Percentiles rank a stretch among this genome's conserved stretches.
These are phyloP conservation scores for Aphaenogaster ashmeadi DNA, from an alignment of 1,140 invertebrate species.

Conservation along the genomic window DNA sequence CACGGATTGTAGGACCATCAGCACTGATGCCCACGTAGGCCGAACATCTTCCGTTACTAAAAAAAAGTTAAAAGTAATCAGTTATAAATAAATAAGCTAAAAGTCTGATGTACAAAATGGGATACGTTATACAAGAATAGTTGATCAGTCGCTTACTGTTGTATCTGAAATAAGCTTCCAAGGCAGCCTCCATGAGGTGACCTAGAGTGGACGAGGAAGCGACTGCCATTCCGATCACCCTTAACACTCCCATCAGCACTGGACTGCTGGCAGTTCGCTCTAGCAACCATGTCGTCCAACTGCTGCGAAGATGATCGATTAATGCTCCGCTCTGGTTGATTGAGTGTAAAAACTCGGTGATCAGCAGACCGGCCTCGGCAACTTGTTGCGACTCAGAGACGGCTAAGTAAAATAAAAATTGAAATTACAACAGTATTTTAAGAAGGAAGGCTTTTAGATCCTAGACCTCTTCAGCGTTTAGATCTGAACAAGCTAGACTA, in stretches of 20 bases:
- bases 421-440: neutral
- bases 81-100: constrained; percentile 5
- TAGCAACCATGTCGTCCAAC: constrained; percentile 84
- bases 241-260: constrained; percentile 86
- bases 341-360: constrained; percentile 86
- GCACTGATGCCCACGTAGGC: constrained; percentile 85
- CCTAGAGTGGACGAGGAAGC: constrained; percentile 85
- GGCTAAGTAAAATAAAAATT: constrained; percentile 80
- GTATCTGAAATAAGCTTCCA: constrained; percentile 87
- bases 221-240: constrained; percentile 84
- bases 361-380: constrained; percentile 86
- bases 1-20: constrained; percentile 84
- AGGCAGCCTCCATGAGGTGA: constrained; percentile 86
- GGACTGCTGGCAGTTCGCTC: constrained; percentile 86
- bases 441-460: neutral
- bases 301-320: constrained; percentile 82
- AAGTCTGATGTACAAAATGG: neutral
- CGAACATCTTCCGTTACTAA: constrained; percentile 81
- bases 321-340: constrained; percentile 85
- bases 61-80: constrained; percentile 24
- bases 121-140: neutral
- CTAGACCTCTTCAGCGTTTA: neutral
- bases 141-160: constrained; percentile 78
- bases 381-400: constrained; percentile 87
- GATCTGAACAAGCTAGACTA: neutral